Conservation (phyloP, 2,797 vertebrate species). For the Hydrolagus colliei region DNA sequence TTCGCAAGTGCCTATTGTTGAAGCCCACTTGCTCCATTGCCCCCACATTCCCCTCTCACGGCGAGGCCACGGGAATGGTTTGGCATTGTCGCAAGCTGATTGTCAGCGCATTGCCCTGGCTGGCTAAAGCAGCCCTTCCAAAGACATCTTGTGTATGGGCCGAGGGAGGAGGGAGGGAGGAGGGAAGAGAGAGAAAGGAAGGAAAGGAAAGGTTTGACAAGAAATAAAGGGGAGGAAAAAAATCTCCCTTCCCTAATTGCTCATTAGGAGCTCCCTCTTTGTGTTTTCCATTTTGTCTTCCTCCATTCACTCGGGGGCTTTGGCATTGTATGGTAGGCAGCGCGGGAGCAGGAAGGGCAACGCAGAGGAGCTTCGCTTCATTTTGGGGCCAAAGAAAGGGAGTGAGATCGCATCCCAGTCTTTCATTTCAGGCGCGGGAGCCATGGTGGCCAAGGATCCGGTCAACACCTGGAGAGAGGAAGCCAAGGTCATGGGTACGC, state of each 20-base stretch:
- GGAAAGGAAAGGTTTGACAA: too few species aligned
- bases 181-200: not conserved
- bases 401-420: not conserved
- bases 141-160: too few species aligned
- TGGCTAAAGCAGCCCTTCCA: not conserved
- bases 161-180: not conserved
- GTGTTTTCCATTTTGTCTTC: not conserved
- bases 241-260: constrained; percentile 22
- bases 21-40: not conserved
- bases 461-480: constrained; percentile 15
- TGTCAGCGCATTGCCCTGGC: not conserved
- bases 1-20: not conserved
- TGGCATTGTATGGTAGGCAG: constrained; percentile 13
- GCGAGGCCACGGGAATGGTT: not conserved
- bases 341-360: constrained; percentile 9
- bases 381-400: constrained; percentile 17
- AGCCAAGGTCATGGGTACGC: not conserved
- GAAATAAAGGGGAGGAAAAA: not conserved
- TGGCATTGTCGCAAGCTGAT: not conserved
- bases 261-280: constrained; percentile 23
- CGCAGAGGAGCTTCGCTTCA: not conserved
- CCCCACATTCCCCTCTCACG: not conserved
- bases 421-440: not conserved
- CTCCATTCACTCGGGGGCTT: not conserved
- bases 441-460: not conserved